Evolutionary conservation across 2,113 vertebrate genomes (phyloP), one percentile per base, ranked within the genome.

Genomic region (Takifugu flavidus): DNA sequence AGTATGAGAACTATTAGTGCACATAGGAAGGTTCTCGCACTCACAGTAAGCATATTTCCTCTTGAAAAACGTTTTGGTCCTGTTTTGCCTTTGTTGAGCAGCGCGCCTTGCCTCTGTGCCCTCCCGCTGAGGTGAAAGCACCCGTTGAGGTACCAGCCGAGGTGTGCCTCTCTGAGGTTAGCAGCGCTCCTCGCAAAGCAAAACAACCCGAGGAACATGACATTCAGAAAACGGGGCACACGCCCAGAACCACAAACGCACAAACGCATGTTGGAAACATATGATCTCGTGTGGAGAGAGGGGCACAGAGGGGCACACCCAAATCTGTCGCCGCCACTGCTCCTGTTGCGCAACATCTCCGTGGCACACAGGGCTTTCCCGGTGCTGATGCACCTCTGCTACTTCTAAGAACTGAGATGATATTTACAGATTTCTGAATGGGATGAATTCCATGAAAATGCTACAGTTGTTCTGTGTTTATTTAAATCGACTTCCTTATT

Each of bases 241-340:
- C 89, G 64, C 91, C 89, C 86, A 91, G 84, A 90, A 90, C 90
- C 89, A 87, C 89, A 92, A 89, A 89, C 83, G 84, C 79, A 84
- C 72, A 85, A 88, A 82, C 80, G 74, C 76, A 86, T 55, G 85
- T 87, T 81, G 84, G 84, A 89, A 88, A 88, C 80, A 73, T 73
- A 82, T 87, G 87, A 86, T 81, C 85, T 90, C 83, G 87, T 84
- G 82, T 68, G 63, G 66, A 86, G 74, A 80, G 75, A 68, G 84
- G 75, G 87, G 86, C 79, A 88, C 67, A 49, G 59, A 62, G 82
- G 83, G 88, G 82, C 89, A 88, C 88, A 82, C 88, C 87, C 86
- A 83, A 63, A 75, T 58, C 75, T 69, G 82, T 74, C 43, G 65
- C 62, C 74, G 59, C 78, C 60, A 70, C 54, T 56, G 67, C 64